Base-by-base conservation (phyloP, 2,888 invertebrate species). In the Conistra vaccinii region DNA sequence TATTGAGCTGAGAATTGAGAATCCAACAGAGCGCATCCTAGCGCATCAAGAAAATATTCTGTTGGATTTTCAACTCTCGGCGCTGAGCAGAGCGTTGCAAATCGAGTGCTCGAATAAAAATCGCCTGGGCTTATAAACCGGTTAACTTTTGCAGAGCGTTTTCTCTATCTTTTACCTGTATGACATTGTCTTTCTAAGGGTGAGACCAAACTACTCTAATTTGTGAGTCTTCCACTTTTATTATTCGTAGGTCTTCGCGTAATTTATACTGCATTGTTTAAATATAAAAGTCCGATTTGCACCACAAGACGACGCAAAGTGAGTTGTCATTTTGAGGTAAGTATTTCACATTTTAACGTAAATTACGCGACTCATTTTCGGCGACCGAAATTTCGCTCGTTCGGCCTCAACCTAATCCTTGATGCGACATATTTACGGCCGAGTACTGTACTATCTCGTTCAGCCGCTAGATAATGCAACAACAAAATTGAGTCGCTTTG, bases 321-420 rank as follows among this genome's bases (percentile, higher is more conserved):
- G 35, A 26, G 32, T 32, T 48, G 23, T 48, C 23, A 32, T 48
- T 67, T 20, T n/a, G 12, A n/a, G 20, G 17, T n/a, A n/a, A n/a
- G n/a, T 62, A 69, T 60, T 62, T n/a, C 6, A 48, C 17, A 61
- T 61, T 42, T 66, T n/a, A 61, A 17, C 9, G 6, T 69, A 45
- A 60, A 35, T n/a, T 45, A 45, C 4, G 23, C 4, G 23, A 39
- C 39, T 29, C 14, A 20, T 63, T 48, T 69, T 62, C 20, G 48
- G 17, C 35, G 23, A 51, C 69, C 20, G 35, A 39, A 51, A 39
- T 66, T 39, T 14, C 2, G 26, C 35, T 35, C 17, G 3, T 45
- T 65, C 5, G 29, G 3, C 29, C 45, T 45, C 29, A 29, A 23
- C 20, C 12, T 29, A 12, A 20, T n/a, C 5, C 32, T 71, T 10